Conservation (phyloP, 2,888 invertebrate genomes). For the Eurois occulta region DNA sequence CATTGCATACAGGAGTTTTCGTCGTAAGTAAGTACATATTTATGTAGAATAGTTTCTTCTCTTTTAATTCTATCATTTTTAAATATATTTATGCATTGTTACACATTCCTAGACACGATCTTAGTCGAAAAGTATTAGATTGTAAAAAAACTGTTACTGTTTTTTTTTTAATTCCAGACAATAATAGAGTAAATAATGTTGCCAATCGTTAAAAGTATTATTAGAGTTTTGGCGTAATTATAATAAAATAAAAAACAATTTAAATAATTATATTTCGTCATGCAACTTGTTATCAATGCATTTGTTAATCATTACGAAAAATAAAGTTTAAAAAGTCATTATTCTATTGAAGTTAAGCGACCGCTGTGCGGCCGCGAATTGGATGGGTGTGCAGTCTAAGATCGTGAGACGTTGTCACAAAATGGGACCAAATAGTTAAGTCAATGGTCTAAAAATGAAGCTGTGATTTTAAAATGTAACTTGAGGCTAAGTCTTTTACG, state of each 20-base stretch:
- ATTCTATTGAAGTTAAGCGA: slow-evolving; percentile 45
- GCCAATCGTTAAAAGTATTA: slow-evolving; percentile 50
- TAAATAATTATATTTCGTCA: not conserved
- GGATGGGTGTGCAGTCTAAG: slow-evolving; percentile 51
- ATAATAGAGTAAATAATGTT: slow-evolving; percentile 9
- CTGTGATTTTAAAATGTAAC: slow-evolving; percentile 57
- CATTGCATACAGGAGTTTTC: slow-evolving; percentile 2
- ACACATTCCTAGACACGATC: slow-evolving; percentile 65
- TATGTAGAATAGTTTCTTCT: slow-evolving; percentile 58
- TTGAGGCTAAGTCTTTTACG: slow-evolving; percentile 48
- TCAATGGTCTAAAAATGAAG: slow-evolving; percentile 24
- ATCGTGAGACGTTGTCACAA: slow-evolving; percentile 64
- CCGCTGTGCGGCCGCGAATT: slow-evolving; percentile 31
- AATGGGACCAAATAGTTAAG: slow-evolving; percentile 65
- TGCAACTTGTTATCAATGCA: slow-evolving; percentile 48
- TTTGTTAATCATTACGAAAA: slow-evolving; percentile 45
- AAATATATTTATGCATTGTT: slow-evolving; percentile 56
- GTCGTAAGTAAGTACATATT: slow-evolving; percentile 66
- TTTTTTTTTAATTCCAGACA: slow-evolving; percentile 2
- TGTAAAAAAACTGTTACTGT: not conserved
- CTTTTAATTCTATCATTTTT: slow-evolving; percentile 37
- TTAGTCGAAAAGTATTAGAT: slow-evolving; percentile 38
- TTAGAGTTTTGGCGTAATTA: slow-evolving; percentile 18
- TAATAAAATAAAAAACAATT: not conserved
- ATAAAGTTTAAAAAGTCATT: slow-evolving; percentile 44